A percentile compares a stretch with the other conserved stretches of the same genome.
These are phyloP conservation scores for Cyprinus carpio DNA, from an alignment of 2,113 vertebrate species.

Conservation along the genomic window DNA sequence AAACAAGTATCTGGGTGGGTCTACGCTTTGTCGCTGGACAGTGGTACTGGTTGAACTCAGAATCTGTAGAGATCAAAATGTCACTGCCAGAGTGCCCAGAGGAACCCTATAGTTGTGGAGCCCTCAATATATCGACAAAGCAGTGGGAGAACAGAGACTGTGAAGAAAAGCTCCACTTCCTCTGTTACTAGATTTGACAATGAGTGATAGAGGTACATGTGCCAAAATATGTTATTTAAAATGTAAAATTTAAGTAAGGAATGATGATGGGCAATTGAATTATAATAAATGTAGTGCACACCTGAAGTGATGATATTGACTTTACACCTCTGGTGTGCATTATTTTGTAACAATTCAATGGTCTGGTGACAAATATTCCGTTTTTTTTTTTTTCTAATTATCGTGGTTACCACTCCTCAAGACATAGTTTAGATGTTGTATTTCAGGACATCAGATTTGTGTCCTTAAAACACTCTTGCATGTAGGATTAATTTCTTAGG, in stretches of 20 bases:
- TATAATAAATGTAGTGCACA: no score
- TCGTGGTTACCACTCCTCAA: no score
- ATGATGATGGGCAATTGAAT: no score
- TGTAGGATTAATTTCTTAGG: no score
- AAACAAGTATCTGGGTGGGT: slow-evolving; percentile 44
- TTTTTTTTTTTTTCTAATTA: no score
- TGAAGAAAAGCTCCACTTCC: slow-evolving; percentile 55
- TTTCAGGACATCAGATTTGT: no score
- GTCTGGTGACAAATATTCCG: no score
- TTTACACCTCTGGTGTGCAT: no score
- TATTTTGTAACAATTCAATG: no score
- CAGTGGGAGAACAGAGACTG: slow-evolving; percentile 56
- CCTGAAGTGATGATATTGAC: no score
- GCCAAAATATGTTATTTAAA: neutral
- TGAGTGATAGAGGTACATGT: neutral
- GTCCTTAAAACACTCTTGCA: no score
- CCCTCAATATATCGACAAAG: slow-evolving; percentile 2
- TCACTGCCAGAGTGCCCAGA: slow-evolving; percentile 51
- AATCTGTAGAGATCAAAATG: rapidly evolving
- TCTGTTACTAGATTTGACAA: slow-evolving; percentile 49
- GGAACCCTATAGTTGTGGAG: slow-evolving; percentile 52
- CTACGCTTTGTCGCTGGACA: slow-evolving; percentile 40
- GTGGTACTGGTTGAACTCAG: slow-evolving; percentile 50
- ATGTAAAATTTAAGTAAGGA: neutral
- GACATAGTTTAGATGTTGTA: no score